Conservation (phyloP, 2,888 invertebrate genomes). For the Spodoptera exigua region DNA sequence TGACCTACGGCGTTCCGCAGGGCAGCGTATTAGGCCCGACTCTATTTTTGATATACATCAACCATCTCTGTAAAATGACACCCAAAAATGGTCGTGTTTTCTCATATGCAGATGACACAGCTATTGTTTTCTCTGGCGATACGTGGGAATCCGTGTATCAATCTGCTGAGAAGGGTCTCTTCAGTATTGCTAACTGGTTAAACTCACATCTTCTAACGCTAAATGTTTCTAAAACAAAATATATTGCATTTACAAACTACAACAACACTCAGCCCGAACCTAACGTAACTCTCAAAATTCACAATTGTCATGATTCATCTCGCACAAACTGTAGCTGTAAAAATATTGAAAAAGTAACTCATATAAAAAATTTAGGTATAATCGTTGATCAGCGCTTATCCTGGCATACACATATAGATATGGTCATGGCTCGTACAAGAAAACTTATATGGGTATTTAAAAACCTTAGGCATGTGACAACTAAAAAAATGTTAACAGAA, state of each 20-base stretch:
- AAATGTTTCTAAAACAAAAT: no score
- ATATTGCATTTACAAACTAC: no score
- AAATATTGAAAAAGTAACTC: conserved; percentile 2
- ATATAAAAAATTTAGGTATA: background rate
- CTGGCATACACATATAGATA: conserved; percentile 6
- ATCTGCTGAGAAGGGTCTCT: conserved; percentile 1
- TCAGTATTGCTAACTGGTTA: background rate
- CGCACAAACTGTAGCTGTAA: background rate
- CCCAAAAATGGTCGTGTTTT: no score
- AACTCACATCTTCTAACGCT: no score
- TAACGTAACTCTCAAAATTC: no score
- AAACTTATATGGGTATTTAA: conserved; percentile 19
- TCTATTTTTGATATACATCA: no score
- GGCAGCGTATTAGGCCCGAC: no score
- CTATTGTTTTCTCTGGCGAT: background rate
- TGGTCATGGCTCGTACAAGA: background rate
- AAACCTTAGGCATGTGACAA: conserved; percentile 5
- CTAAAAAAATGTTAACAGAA: conserved; percentile 1
- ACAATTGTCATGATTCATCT: background rate
- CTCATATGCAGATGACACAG: no score
- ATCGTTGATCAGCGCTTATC: background rate
- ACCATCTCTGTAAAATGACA: no score
- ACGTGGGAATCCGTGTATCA: background rate
- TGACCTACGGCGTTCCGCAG: no score
- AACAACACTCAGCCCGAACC: no score